Base-by-base conservation (phyloP, 2,888 invertebrate genomes). In the Phlogophora meticulosa region DNA sequence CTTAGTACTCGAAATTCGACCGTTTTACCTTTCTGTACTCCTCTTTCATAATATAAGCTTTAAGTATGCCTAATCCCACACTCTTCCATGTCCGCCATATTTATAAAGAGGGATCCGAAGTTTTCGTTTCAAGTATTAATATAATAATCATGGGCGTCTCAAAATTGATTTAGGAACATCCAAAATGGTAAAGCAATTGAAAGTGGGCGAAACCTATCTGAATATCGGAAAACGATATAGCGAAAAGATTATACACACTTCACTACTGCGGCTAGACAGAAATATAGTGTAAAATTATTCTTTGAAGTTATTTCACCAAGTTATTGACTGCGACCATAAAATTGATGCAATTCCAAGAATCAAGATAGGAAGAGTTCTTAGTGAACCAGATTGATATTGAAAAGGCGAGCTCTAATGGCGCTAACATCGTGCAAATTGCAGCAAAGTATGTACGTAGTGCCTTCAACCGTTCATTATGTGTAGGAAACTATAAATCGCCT, bases 401-500 rank as follows among this genome's bases (percentile, higher is more conserved):
- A 83, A 74, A 77, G 72, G 64, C 60, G 55, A 64, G 68, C 64
- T 66, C 55, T 76, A 76, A 80, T 70, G 83, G 85, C 83, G 77
- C 73, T 81, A 81, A 79, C 77, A 73, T 70, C 67, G 80, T 78
- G 83, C 73, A 85, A 87, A 85, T 82, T 82, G 81, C 70, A 58
- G 66, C 52, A 83, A 83, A 81, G 81, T 81, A 73, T 78, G 83
- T 83, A 74, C 78, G 78, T 78, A 78, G 82, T 83, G 75, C 82
- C 76, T 76, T 78, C 69, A 84, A 78, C 81, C 83, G 83, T 85
- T 89, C 82, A 88, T 90, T 91, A 90, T 81, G 72, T 78, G 81
- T 80, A 87, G 87, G 87, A 88, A 91, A 85, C 85, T 84, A 89
- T 90, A 88, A 90, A 89, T 90, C 85, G 82, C 71, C 76, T 75